These are phyloP conservation scores for Sternarchorhynchus goeldii DNA, from an alignment of 2,797 vertebrate genomes.

Conservation along the genomic window DNA sequence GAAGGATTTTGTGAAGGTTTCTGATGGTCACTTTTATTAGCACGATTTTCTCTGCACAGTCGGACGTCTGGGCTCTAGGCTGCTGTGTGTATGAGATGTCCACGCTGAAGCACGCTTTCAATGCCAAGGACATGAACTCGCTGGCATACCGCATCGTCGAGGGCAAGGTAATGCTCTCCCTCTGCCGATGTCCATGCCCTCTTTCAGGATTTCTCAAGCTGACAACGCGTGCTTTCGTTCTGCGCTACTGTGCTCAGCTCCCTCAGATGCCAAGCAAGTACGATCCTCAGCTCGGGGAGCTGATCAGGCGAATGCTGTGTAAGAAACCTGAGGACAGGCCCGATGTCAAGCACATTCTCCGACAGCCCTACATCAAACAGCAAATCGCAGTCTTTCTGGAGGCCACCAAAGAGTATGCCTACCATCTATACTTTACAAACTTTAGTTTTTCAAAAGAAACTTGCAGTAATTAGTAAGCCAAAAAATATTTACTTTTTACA, in stretches of 20 bases:
- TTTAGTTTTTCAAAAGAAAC: background rate
- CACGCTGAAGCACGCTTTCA: conserved; percentile 96
- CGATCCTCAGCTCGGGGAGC: conserved; percentile 84
- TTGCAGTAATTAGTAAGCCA: too few species aligned
- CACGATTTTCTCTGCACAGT: conserved; percentile 73
- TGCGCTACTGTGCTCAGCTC: conserved; percentile 72
- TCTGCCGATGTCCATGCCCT: background rate
- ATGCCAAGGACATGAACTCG: conserved; percentile 98
- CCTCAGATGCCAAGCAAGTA: conserved; percentile 95
- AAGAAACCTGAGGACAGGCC: conserved; percentile 92
- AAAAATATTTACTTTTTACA: too few species aligned
- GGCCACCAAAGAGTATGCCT: conserved; percentile 86
- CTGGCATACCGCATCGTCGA: conserved; percentile 95
- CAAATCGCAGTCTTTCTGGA: conserved; percentile 93
- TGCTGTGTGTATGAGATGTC: conserved; percentile 98
- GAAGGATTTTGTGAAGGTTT: too few species aligned
- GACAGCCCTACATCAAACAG: conserved; percentile 91
- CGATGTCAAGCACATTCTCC: conserved; percentile 86
- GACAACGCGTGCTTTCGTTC: background rate
- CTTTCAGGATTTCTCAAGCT: background rate
- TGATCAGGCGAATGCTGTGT: conserved; percentile 92
- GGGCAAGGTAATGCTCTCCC: conserved; percentile 86
- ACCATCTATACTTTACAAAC: background rate
- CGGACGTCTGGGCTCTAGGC: conserved; percentile 96
- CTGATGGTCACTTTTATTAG: too few species aligned